Conservation (phyloP, 2,113 vertebrate species). For the Heterotis niloticus region DNA sequence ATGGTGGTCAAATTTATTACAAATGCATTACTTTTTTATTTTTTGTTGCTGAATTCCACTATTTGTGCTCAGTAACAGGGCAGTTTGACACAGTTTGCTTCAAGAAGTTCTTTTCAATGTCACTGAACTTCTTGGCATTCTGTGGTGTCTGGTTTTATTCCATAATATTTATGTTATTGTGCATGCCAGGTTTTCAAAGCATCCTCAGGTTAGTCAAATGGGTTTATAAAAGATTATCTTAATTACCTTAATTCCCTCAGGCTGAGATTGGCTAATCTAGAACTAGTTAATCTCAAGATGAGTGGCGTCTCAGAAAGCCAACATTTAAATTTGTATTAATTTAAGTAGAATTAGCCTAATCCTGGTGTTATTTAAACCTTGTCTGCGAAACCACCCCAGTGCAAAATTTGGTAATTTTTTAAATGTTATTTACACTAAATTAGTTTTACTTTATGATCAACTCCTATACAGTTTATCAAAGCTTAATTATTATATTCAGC, state of each 20-base stretch:
- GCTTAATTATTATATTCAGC: constrained; percentile 40
- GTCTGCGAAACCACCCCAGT: too few species aligned
- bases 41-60: constrained; percentile 1
- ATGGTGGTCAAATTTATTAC: too few species aligned
- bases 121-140: too few species aligned
- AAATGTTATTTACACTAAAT: not conserved
- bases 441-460: constrained; percentile 30
- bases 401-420: not conserved
- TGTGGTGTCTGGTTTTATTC: not conserved
- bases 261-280: too few species aligned
- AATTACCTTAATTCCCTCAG: too few species aligned
- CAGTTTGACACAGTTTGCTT: not conserved
- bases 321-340: constrained; percentile 23
- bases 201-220: too few species aligned
- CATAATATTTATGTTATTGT: not conserved
- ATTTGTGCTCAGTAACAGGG: not conserved
- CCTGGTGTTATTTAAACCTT: too few species aligned
- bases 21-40: not conserved
- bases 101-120: too few species aligned
- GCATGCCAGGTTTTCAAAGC: too few species aligned
- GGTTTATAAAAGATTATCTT: too few species aligned
- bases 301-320: constrained; percentile 36
- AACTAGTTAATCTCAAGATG: too few species aligned
- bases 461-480: constrained; percentile 43
- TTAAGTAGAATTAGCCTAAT: too few species aligned